A percentile compares a stretch with the other conserved stretches of the same genome.
Conservation (phyloP, 2,113 vertebrate genomes). For the Sphaerodactylus townsendi region DNA sequence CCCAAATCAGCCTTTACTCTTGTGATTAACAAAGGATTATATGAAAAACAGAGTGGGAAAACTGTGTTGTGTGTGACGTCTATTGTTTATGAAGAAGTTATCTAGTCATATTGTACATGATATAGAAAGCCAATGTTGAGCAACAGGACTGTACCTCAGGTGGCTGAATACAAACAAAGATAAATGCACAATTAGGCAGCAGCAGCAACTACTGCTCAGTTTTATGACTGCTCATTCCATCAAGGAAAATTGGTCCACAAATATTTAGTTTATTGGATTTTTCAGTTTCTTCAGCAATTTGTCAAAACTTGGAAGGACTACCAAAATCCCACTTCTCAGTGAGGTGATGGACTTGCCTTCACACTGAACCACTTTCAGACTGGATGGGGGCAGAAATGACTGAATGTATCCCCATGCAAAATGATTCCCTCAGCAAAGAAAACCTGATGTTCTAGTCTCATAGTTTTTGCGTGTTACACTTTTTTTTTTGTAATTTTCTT, state of each 20-base stretch:
- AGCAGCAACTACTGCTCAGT: conserved; percentile 29
- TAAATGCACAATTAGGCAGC: conserved; percentile 14
- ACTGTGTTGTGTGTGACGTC: not conserved
- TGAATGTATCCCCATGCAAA: not conserved
- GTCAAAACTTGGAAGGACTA: conserved; percentile 60
- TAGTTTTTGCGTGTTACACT: not conserved
- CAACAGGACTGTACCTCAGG: conserved; percentile 5
- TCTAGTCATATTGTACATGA: conserved; percentile 15
- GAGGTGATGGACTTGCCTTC: not conserved
- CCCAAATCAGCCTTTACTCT: not conserved
- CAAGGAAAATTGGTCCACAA: conserved; percentile 17
- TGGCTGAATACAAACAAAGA: conserved; percentile 10
- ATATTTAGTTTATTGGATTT: conserved; percentile 43
- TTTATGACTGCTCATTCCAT: conserved; percentile 40
- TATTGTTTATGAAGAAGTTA: conserved; percentile 1
- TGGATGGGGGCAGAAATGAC: too few relatives aligned
- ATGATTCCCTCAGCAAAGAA: not conserved
- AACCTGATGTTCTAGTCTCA: not conserved
- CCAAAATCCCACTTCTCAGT: not conserved
- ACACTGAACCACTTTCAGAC: not conserved
- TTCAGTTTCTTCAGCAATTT: conserved; percentile 57
- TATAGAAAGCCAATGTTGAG: conserved; percentile 9
- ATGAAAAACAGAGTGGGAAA: not conserved
- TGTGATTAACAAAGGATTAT: not conserved
- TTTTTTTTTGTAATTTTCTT: not conserved